Base-by-base conservation (phyloP, 1,140 invertebrate species). In the Argopecten irradians region DNA sequence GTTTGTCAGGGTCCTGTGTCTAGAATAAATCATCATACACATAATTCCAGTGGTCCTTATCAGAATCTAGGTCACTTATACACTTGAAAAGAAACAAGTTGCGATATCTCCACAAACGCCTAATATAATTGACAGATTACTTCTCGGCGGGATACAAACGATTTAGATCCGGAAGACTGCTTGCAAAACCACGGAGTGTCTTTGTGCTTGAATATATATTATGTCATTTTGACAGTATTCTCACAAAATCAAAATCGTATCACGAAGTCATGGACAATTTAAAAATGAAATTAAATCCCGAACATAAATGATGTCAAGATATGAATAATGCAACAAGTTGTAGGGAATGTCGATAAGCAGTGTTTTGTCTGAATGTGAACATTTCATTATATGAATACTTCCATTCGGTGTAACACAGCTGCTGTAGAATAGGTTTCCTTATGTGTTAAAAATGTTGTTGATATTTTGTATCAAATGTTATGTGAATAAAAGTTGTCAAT, bases 221-320 rank as follows among this genome's bases (percentile, higher is more conserved):
- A 71, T 71, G n/a, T 71, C n/a, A 28, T 71, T 71, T 5, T 2
- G 11, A 71, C 55, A 71, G 5, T 28, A 71, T 71, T 71, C 55
- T 71, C 55, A 71, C n/a, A 71, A 71, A 28, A 71, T 71, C 55
- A 71, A 71, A n/a, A 71, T 16, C 55, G n/a, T 71, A 71, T 71
- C 55, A 71, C 28, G 5, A 71, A 71, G 55, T n/a, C 55, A 71
- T 28, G 55, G 22, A 71, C 55, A 71, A 71, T 71, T 71, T 71
- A 71, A 71, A 71, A 71, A 71, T n/a, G 55, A 71, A 71, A 71
- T 71, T 71, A n/a, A 71, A 71, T 16, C 55, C 55, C n/a, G 22
- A 16, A 28, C 55, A n/a, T 71, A 71, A 71, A 71, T 71, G n/a
- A 71, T 71, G 55, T 71, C 55, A 71, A 71, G 55, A 71, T 71